Base-by-base conservation (phyloP, 2,113 vertebrate genomes). In the Calyptommatus sinebrachiatus region DNA sequence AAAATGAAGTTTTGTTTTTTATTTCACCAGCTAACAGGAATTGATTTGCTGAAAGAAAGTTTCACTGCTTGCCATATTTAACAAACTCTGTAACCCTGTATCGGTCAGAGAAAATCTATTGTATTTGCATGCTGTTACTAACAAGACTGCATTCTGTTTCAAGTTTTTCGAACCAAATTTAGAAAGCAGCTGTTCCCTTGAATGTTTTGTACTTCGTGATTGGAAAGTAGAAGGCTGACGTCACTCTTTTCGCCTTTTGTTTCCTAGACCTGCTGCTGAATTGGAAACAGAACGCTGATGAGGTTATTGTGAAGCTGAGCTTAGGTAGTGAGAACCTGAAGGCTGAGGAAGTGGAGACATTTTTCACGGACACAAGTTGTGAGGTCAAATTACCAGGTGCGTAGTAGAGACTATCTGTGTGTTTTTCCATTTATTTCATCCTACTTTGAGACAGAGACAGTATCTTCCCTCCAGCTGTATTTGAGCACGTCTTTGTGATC, bases 241-340 rank as follows among this genome's bases (percentile, higher is more conserved):
- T 70, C 60, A 26, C 22, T 2, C 1, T 0, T 31, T 84, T 1
- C 85, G 9, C 21, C n/a, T 76, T 83, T 46, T 7, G 73, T 29
- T 28, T 85, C 84, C 24, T 89, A 99, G 98, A 99, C 71, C 88
- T 98, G 88, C 95, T 98, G 90, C 89, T 97, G 46, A 97, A 99
- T 88, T 99, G 98, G 98, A 98, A 95, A 89, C 98, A 99, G 94
- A 99, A 95, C 16, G 95, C 96, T 0, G 96, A 95, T 1, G 97
- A 99, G 83, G 96, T 99, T 82, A 97, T 97, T 0, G 96, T 99
- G 61, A 96, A 96, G 81, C 94, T 99, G 84, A 96, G 95, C 61
- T 93, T 95, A 85, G 97, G 97, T 81, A 92, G 94, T 0, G 94
- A 92, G 10, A 89, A 94, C 21, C 84, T 95, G 74, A 96, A 94